A percentile compares a stretch with the other conserved stretches of the same genome.
Evolutionary conservation across 2,888 invertebrate species (phyloP).

Genomic region (Pogonocherus hispidulus): DNA sequence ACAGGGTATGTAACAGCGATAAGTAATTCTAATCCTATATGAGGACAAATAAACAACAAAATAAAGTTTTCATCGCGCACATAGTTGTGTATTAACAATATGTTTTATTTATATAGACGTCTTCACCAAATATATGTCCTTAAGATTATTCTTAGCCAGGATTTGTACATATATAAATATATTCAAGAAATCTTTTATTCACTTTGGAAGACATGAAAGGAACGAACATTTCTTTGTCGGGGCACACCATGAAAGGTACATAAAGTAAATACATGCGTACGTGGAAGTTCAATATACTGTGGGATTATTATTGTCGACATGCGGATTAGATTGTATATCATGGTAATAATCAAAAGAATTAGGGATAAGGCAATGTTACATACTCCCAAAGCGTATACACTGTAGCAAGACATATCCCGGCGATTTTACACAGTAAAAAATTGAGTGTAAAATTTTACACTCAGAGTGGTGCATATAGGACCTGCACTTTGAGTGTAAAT

Average conservation of each 20-base stretch:
- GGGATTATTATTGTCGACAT: neutral
- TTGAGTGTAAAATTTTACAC: too few species aligned
- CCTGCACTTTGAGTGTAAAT: too few species aligned
- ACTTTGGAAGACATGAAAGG: constrained; percentile 8
- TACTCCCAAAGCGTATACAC: too few species aligned
- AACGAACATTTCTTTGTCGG: neutral
- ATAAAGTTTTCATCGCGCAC: too few species aligned
- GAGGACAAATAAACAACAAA: too few species aligned
- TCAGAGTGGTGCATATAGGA: too few species aligned
- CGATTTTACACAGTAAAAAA: too few species aligned
- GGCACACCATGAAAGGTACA: neutral
- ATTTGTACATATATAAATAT: constrained; percentile 1
- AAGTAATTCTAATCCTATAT: too few species aligned
- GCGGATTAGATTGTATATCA: neutral
- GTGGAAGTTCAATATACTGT: neutral
- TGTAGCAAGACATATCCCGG: too few species aligned
- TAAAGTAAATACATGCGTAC: neutral
- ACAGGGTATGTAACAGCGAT: too few species aligned
- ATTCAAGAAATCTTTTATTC: constrained; percentile 11
- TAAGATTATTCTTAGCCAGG: neutral
- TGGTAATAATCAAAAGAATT: too few species aligned
- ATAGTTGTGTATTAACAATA: neutral
- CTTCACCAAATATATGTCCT: neutral
- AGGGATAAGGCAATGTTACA: too few species aligned
- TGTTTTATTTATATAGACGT: neutral